Conservation (phyloP, 2,797 vertebrate genomes). For the Alosa sapidissima region DNA sequence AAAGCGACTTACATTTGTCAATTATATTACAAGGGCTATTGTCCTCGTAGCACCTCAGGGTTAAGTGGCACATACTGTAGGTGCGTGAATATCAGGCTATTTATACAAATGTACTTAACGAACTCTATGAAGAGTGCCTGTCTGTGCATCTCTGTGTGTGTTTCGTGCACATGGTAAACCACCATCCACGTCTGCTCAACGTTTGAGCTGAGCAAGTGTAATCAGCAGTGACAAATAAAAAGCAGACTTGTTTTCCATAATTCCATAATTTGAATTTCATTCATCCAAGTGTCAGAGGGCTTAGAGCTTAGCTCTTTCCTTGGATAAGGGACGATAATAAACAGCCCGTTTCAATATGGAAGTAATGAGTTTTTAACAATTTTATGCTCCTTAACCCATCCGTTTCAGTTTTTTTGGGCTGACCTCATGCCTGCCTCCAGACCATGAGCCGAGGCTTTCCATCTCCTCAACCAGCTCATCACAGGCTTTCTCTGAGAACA, state of each 20-base stretch:
- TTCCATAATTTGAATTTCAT: neutral
- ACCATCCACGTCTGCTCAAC: neutral
- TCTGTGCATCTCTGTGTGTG: neutral
- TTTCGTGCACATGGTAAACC: neutral
- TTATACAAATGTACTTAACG: neutral
- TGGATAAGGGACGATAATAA: neutral
- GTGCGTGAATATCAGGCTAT: neutral
- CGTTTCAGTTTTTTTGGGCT: slow-evolving; percentile 54
- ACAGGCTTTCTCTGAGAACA: slow-evolving; percentile 89
- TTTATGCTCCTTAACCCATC: neutral
- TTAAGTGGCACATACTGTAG: neutral
- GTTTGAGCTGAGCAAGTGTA: neutral
- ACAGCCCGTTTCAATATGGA: neutral
- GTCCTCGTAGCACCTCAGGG: too few relatives aligned
- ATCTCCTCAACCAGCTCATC: slow-evolving; percentile 95
- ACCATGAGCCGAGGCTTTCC: slow-evolving; percentile 94
- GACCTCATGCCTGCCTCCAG: slow-evolving; percentile 90
- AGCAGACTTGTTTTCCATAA: neutral
- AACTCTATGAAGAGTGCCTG: neutral
- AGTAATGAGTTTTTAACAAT: slow-evolving; percentile 10
- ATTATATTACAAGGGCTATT: too few relatives aligned
- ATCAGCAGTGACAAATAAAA: slow-evolving; percentile 10
- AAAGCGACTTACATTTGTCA: too few relatives aligned
- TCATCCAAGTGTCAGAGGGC: neutral
- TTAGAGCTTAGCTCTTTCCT: neutral